Base-by-base conservation (phyloP, 2,888 invertebrate species). In the Sturmia bella region DNA sequence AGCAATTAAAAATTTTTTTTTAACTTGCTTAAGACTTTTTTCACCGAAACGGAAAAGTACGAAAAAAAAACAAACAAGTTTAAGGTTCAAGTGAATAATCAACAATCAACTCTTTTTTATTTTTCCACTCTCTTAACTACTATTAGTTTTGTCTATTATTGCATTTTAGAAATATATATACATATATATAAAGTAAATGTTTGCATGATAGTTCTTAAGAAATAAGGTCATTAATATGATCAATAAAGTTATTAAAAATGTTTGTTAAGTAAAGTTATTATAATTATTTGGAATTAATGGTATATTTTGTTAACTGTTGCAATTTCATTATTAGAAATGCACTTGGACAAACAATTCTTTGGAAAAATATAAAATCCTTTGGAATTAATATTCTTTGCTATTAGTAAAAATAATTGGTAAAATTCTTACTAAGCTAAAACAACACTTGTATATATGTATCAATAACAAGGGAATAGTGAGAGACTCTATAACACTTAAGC, bases 341-440 rank as follows among this genome's bases (percentile, higher is more conserved):
- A 50, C 1, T 19, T 19, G 7, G 11, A 19, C 17, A 19, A n/a
- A 50, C 19, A 50, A 50, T 50, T 50, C 50, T 50, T 50, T 50
- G 50, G 50, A 21, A 50, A 50, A 50, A 43, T n/a, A 21, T 19
- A 50, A 19, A 50, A 50, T 21, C 21, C 50, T 50, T 50, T 1
- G 50, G 50, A 50, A 21, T 19, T 19, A 50, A 15, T 50, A 50
- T 79, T 68, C 27, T 68, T 59, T 57, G 15, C 15, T 27, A 54
- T n/a, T 54, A 15, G 9, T 21, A 4, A 32, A 0, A 45, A 11
- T 15, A 17, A 45, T 45, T 45, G 15, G 15, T 54, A 32, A 54
- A 27, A 54, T 24, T 54, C 32, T 57, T 57, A 57, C 32, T 4
- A 37, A 32, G 24, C 13, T 5, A 39, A 39, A 39, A 3, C 15